Conservation (phyloP, 2,797 vertebrate species). For the Rachycentron canadum region DNA sequence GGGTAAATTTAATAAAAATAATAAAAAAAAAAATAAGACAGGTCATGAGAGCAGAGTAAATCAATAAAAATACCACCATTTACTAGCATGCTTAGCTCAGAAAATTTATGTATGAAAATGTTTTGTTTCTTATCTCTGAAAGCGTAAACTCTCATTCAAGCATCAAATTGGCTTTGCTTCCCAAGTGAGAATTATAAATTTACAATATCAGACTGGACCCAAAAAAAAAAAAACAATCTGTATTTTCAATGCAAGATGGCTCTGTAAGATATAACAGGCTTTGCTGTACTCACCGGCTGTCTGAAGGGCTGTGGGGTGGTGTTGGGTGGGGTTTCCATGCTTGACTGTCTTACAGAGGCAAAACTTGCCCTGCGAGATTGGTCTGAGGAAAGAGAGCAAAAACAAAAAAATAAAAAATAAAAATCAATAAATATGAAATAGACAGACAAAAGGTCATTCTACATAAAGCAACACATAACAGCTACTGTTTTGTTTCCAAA, state of each 20-base stretch:
- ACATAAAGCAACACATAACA: background rate
- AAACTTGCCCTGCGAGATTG: slow-evolving; percentile 95
- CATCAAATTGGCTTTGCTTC: background rate
- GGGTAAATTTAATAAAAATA: background rate
- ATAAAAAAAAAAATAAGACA: slow-evolving; percentile 25
- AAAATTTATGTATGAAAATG: background rate
- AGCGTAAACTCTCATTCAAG: slow-evolving; percentile 4
- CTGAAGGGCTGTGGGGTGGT: slow-evolving; percentile 93
- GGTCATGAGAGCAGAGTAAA: background rate
- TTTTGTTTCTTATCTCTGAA: background rate
- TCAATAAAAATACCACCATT: background rate
- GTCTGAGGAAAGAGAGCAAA: slow-evolving; percentile 78
- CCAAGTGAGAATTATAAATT: background rate
- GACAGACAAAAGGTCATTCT: background rate
- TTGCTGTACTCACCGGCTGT: slow-evolving; percentile 89
- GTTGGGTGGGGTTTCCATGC: slow-evolving; percentile 95
- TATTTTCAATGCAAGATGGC: background rate
- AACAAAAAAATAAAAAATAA: slow-evolving; percentile 43
- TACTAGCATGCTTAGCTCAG: background rate
- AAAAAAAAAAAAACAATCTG: slow-evolving; percentile 1
- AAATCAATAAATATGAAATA: slow-evolving; percentile 18
- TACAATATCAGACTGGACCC: background rate
- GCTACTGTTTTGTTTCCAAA: background rate
- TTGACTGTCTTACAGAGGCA: slow-evolving; percentile 94
- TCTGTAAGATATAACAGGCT: background rate